Evolutionary conservation across 2,113 vertebrate species (phyloP).

Genomic region (Edolisoma coerulescens): DNA sequence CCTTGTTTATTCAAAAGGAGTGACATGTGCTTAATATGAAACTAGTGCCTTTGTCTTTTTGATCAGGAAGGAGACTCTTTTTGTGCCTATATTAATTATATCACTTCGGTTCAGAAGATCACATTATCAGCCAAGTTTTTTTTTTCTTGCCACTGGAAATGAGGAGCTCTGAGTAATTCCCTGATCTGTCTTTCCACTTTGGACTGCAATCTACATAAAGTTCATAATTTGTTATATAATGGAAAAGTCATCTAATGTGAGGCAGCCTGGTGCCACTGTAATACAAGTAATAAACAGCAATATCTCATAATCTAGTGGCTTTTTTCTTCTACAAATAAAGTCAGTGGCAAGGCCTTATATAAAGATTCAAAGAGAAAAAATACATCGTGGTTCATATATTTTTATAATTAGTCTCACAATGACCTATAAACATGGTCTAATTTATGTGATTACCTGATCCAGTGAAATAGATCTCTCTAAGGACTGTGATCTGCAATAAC

Average conservation of each 20-base stretch:
- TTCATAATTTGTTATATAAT: background rate
- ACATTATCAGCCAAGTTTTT: background rate
- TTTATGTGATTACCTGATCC: background rate
- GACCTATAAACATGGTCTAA: background rate
- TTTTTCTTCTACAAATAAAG: constrained; percentile 23
- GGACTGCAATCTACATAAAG: background rate
- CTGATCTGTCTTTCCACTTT: background rate
- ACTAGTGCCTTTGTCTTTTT: background rate
- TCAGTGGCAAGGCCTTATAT: background rate
- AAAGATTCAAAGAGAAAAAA: background rate
- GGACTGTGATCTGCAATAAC: background rate
- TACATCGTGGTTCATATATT: background rate
- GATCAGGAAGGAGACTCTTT: background rate
- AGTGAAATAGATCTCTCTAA: background rate
- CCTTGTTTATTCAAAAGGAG: background rate
- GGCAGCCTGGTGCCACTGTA: constrained; percentile 24
- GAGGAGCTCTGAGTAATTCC: background rate
- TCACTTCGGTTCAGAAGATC: background rate
- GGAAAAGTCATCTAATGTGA: constrained; percentile 4
- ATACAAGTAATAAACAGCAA: constrained; percentile 6
- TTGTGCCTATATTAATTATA: background rate
- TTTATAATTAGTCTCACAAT: background rate
- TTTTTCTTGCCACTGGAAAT: background rate
- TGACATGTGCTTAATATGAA: background rate
- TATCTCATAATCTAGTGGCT: background rate